Percentiles rank a stretch among this genome's conserved stretches.
These are phyloP conservation scores for Babyrousa celebensis DNA, from an alignment of 2,797 vertebrate genomes.

Conservation along the genomic window DNA sequence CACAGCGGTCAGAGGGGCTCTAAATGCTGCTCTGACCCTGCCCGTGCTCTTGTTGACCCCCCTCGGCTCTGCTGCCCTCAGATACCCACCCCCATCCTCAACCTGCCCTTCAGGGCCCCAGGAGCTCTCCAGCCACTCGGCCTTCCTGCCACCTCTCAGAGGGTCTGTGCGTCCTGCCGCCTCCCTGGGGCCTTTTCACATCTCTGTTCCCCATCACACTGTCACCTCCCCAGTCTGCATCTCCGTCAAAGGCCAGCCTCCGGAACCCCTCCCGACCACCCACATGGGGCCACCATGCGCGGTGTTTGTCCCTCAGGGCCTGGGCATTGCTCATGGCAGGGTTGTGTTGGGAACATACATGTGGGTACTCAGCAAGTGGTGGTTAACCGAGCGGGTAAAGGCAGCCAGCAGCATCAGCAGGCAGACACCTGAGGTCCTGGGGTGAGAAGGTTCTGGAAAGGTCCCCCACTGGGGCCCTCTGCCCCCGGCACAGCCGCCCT, in stretches of 20 bases:
- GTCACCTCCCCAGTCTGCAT: background rate
- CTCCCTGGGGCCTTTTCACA: background rate
- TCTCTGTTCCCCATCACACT: background rate
- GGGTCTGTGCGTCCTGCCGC: background rate
- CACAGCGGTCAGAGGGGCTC: background rate
- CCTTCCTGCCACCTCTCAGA: background rate
- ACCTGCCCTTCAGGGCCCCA: background rate
- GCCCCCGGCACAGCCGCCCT: background rate
- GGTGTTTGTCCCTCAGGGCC: background rate
- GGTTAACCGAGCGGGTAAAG: background rate
- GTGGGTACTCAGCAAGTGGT: slow-evolving; percentile 19
- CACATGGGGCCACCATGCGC: accelerated
- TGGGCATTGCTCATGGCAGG: background rate
- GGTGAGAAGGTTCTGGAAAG: background rate
- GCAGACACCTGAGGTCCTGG: background rate
- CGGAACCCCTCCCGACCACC: background rate
- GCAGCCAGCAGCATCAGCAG: background rate
- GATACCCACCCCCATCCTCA: background rate
- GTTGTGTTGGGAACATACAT: background rate
- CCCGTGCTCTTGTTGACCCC: background rate
- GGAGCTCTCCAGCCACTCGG: background rate
- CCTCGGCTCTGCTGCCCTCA: background rate
- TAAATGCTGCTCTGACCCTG: background rate
- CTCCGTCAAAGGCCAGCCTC: background rate
- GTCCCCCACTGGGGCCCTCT: no score